Evolutionary conservation across 2,113 vertebrate species (phyloP).

Genomic region (Cathartes aura): DNA sequence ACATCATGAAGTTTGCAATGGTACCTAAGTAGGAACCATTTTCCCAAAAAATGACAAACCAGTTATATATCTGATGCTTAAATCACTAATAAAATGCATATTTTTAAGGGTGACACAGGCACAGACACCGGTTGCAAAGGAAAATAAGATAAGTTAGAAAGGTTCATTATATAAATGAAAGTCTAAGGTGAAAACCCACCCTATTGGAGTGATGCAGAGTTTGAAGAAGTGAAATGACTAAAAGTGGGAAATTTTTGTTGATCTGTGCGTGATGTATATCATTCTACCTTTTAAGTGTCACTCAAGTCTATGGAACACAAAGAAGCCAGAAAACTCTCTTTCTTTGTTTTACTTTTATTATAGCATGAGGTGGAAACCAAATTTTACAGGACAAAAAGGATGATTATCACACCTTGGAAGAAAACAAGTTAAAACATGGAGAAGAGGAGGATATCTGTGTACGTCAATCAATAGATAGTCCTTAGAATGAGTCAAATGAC

Average conservation of each 20-base stretch:
- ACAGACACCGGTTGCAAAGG: not conserved
- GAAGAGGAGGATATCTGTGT: not conserved
- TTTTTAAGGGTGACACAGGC: not conserved
- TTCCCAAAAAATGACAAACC: not conserved
- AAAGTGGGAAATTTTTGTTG: not conserved
- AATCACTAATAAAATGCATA: not conserved
- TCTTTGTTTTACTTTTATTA: not conserved
- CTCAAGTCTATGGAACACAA: not conserved
- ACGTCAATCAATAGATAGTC: not conserved
- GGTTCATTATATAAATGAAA: not conserved
- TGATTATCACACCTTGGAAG: not conserved
- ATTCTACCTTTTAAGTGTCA: not conserved
- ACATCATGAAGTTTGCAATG: not conserved
- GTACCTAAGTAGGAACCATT: not conserved
- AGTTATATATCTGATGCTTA: not conserved
- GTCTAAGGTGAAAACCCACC: not conserved
- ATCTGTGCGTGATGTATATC: not conserved
- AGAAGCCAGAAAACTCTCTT: not conserved
- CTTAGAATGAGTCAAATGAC: not conserved
- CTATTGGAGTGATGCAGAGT: not conserved
- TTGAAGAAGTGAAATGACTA: not conserved
- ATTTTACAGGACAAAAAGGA: not conserved
- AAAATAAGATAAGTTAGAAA: not conserved
- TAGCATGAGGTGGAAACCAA: not conserved
- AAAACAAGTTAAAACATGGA: not conserved